These are phyloP conservation scores for Leptopilina boulardi DNA, from an alignment of 1,140 invertebrate species.

Conservation along the genomic window DNA sequence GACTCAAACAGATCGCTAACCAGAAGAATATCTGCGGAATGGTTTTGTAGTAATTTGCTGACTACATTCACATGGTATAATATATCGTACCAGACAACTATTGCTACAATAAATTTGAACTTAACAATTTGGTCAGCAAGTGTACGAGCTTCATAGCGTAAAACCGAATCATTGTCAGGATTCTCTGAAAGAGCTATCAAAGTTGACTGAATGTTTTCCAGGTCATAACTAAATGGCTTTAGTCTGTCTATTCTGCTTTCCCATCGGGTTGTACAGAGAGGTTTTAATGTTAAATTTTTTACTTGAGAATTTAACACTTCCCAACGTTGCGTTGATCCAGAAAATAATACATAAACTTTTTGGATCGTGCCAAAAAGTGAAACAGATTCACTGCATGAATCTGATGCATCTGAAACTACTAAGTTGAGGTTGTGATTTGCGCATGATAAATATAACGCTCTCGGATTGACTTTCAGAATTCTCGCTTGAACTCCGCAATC, in stretches of 20 bases:
- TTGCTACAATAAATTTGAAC: not conserved
- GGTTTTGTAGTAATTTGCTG: not conserved
- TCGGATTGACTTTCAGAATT: not conserved
- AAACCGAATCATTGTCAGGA: not conserved
- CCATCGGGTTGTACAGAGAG: not conserved
- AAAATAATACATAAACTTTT: constrained; percentile 16
- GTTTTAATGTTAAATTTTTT: not conserved
- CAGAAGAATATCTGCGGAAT: not conserved
- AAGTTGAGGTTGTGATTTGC: not conserved
- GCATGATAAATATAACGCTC: not conserved
- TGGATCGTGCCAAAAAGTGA: not conserved
- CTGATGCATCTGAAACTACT: too few species aligned
- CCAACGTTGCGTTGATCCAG: not conserved
- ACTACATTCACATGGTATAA: not conserved
- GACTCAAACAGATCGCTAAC: not conserved
- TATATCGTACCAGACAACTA: constrained; percentile 3
- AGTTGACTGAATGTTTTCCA: not conserved
- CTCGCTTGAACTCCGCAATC: not conserved
- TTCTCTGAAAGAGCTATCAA: not conserved
- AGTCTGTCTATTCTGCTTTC: not conserved
- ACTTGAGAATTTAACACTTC: not conserved
- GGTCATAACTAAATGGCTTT: not conserved
- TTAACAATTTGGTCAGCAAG: not conserved
- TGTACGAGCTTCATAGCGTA: not conserved
- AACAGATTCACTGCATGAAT: not conserved